Conservation (phyloP, 2,797 vertebrate genomes). For the Xenentodon cancila region DNA sequence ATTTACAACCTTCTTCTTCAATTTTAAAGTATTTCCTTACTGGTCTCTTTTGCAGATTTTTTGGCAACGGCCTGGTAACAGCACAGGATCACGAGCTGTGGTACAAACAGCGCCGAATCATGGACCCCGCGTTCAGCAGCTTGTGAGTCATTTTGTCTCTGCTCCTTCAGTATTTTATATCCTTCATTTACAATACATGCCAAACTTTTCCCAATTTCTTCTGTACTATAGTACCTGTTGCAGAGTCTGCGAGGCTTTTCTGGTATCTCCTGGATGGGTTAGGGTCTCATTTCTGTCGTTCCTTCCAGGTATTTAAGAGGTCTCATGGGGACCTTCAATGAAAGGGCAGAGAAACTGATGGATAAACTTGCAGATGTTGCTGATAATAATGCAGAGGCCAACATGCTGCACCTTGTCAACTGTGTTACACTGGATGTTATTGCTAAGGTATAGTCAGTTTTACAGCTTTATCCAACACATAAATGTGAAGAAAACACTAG, state of each 20-base stretch:
- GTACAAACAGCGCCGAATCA: slow-evolving; percentile 89
- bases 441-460: slow-evolving; percentile 80
- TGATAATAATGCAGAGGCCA: slow-evolving; percentile 73
- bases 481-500: too few species aligned
- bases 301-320: slow-evolving; percentile 85
- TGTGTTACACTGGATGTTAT: slow-evolving; percentile 88
- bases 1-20: not conserved
- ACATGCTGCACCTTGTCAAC: slow-evolving; percentile 85
- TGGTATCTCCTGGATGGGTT: not conserved
- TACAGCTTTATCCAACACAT: too few species aligned
- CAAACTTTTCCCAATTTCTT: not conserved
- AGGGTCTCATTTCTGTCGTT: not conserved
- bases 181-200: too few species aligned
- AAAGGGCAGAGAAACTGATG: slow-evolving; percentile 89
- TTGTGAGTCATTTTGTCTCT: too few species aligned
- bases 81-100: slow-evolving; percentile 83
- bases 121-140: slow-evolving; percentile 92
- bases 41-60: slow-evolving; percentile 74
- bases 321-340: slow-evolving; percentile 88
- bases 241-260: not conserved
- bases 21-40: not conserved
- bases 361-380: slow-evolving; percentile 82
- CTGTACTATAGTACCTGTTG: not conserved
- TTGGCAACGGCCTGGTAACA: slow-evolving; percentile 87
- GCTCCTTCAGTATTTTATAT: too few species aligned